phyloP scores from a whole-genome alignment of 2,888 invertebrate species.

The Scaptomyza caliginosa region DNA sequence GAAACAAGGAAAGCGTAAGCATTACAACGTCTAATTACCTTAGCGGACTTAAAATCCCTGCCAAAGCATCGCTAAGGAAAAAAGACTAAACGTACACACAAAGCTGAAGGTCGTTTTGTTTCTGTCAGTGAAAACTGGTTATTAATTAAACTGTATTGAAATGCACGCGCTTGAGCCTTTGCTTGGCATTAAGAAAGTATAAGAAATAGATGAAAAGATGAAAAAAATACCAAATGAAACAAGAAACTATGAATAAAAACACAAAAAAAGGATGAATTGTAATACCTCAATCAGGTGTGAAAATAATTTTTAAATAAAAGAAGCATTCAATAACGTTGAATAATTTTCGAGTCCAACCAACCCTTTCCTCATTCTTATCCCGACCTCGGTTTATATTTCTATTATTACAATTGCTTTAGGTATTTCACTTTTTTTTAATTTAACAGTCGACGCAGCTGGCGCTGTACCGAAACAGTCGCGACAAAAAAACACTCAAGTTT shows the following conservation, averaged over 20 bases:
- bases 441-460: slow-evolving; percentile 44
- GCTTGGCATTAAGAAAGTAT: not conserved
- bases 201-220: too few species aligned
- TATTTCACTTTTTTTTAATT: slow-evolving; percentile 22
- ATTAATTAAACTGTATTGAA: slow-evolving; percentile 66
- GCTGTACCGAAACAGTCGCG: slow-evolving; percentile 45
- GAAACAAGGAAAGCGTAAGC: slow-evolving; percentile 11
- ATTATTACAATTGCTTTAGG: slow-evolving; percentile 28
- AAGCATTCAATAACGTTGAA: slow-evolving; percentile 73
- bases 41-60: not conserved
- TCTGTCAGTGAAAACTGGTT: slow-evolving; percentile 59
- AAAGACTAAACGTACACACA: not conserved
- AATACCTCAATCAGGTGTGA: slow-evolving; percentile 75
- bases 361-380: slow-evolving; percentile 13
- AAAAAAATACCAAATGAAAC: slow-evolving; percentile 11
- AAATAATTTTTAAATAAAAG: slow-evolving; percentile 42
- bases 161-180: slow-evolving; percentile 30
- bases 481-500: slow-evolving; percentile 70
- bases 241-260: slow-evolving; percentile 12
- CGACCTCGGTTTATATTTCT: slow-evolving; percentile 6
- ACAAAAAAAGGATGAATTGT: slow-evolving; percentile 24
- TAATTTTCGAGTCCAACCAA: slow-evolving; percentile 37
- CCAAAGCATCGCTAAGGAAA: not conserved
- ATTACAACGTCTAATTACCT: slow-evolving; percentile 58
- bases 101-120: slow-evolving; percentile 34